Percentiles rank a stretch among this genome's conserved stretches.
phyloP scores from a whole-genome alignment of 1,140 invertebrate species.

The Pristionchus pacificus region DNA sequence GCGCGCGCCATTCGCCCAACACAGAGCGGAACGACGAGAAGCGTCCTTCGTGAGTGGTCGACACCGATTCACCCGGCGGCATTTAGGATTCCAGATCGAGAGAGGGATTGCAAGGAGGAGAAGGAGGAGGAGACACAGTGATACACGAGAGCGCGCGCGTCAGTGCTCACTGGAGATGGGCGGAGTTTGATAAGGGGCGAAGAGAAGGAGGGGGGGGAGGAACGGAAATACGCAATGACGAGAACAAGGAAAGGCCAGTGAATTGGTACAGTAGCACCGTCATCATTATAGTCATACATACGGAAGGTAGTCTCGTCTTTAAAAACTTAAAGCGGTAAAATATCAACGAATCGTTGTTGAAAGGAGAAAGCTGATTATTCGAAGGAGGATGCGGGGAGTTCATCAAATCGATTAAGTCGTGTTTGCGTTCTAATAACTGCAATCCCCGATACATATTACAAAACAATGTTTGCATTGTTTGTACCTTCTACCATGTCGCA shows the following conservation, averaged over 20 bases:
- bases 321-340: neutral
- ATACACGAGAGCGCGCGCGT: neutral
- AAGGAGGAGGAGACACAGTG: neutral
- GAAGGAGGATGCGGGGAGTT: neutral
- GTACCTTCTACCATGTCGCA: too few species aligned
- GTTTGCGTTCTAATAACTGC: too few species aligned
- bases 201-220: slow-evolving; percentile 3
- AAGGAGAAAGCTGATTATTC: neutral
- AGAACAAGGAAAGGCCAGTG: neutral
- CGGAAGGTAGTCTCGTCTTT: too few species aligned
- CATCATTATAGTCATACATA: too few species aligned
- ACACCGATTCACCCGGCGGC: neutral
- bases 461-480: too few species aligned
- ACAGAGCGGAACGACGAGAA: slow-evolving; percentile 22
- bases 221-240: neutral
- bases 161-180: too few species aligned
- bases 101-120: slow-evolving; percentile 1
- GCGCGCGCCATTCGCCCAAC: slow-evolving; percentile 20
- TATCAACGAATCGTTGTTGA: neutral
- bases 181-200: slow-evolving; percentile 1
- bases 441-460: too few species aligned
- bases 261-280: neutral
- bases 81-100: neutral
- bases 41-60: slow-evolving; percentile 13
- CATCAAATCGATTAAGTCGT: too few species aligned